Evolutionary conservation across 2,113 vertebrate species (phyloP).

Genomic region (Acanthisitta chloris): DNA sequence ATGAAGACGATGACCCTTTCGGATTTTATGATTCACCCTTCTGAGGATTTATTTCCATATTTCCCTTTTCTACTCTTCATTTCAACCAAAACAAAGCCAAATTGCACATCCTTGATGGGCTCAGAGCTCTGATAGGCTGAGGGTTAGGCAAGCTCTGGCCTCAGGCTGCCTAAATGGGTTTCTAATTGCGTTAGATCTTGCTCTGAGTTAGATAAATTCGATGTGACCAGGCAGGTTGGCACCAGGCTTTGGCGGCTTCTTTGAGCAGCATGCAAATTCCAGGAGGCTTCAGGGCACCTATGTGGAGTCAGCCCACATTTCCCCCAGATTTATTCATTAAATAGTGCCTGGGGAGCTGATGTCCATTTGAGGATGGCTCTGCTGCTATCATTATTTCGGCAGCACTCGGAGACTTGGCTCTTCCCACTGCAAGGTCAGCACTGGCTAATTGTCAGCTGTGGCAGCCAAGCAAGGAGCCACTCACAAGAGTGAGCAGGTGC

Average conservation of each 20-base stretch:
- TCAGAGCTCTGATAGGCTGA: slow-evolving; percentile 28
- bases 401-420: neutral
- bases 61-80: slow-evolving; percentile 17
- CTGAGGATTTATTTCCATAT: slow-evolving; percentile 9
- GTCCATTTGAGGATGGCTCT: slow-evolving; percentile 47
- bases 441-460: neutral
- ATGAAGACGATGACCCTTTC: slow-evolving; percentile 31
- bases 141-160: slow-evolving; percentile 38
- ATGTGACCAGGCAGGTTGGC: slow-evolving; percentile 62
- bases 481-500: neutral
- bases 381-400: slow-evolving; percentile 39
- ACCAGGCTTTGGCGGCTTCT: slow-evolving; percentile 44
- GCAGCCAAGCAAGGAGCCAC: neutral
- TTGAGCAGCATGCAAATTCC: slow-evolving; percentile 57
- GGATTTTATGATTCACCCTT: neutral
- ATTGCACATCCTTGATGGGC: slow-evolving; percentile 26
- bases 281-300: slow-evolving; percentile 53
- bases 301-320: slow-evolving; percentile 48
- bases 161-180: slow-evolving; percentile 50
- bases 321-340: slow-evolving; percentile 46
- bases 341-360: slow-evolving; percentile 29
- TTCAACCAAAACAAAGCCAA: slow-evolving; percentile 46
- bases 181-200: slow-evolving; percentile 54
- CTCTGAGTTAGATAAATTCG: slow-evolving; percentile 54
- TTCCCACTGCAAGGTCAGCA: slow-evolving; percentile 46